Evolutionary conservation across 1,140 invertebrate genomes (phyloP).

Genomic region (Rhizoglyphus robini): DNA sequence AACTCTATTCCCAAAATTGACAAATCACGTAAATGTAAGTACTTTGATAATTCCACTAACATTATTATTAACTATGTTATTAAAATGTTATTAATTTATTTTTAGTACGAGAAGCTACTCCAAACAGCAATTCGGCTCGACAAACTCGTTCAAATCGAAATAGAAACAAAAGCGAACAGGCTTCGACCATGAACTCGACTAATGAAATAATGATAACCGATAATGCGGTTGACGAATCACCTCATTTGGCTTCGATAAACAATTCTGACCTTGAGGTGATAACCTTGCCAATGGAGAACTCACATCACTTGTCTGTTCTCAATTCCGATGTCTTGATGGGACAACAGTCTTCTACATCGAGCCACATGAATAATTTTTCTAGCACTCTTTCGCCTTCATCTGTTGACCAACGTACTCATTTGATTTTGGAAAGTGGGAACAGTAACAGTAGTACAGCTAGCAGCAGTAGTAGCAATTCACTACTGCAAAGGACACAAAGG

Average conservation of each 20-base stretch:
- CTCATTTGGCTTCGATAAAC: background rate
- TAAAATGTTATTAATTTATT: background rate
- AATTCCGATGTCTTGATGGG: background rate
- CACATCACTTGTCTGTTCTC: background rate
- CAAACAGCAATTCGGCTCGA: background rate
- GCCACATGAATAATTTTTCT: background rate
- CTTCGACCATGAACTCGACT: background rate
- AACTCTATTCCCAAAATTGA: background rate
- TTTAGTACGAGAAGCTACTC: background rate
- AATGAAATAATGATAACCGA: background rate
- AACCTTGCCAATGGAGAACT: background rate
- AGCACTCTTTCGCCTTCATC: background rate
- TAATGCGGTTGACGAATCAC: background rate
- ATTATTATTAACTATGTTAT: background rate
- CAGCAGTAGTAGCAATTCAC: constrained; percentile 7
- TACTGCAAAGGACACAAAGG: background rate
- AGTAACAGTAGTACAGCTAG: background rate
- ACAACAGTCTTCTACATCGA: background rate
- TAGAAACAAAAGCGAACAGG: background rate
- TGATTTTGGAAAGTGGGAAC: background rate
- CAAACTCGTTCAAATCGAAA: background rate
- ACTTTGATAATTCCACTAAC: background rate
- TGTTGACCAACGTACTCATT: background rate
- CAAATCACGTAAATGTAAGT: background rate
- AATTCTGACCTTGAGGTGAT: background rate